Evolutionary conservation across 2,113 vertebrate genomes (phyloP).

Genomic region (Strix uralensis): DNA sequence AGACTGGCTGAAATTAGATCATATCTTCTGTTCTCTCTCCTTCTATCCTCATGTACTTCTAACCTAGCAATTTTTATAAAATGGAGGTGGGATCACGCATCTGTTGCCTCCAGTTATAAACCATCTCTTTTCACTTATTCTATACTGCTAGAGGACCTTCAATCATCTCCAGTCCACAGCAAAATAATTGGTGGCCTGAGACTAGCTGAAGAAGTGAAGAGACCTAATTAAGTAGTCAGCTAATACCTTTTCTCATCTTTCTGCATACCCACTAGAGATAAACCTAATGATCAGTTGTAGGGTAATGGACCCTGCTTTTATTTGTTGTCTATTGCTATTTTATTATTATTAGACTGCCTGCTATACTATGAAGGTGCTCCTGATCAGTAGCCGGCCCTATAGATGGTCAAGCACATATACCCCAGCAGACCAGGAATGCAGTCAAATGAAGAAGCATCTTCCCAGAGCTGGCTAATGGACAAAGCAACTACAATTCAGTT

Average conservation of each 20-base stretch:
- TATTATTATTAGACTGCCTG: not conserved
- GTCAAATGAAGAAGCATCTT: not conserved
- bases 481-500: not conserved
- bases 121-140: not conserved
- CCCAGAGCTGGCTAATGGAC: not conserved
- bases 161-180: not conserved
- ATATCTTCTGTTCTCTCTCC: not conserved
- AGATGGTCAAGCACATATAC: not conserved
- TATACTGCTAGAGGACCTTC: not conserved
- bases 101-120: not conserved
- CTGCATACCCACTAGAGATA: not conserved
- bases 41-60: not conserved
- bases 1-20: not conserved
- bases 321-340: not conserved
- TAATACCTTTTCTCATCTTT: not conserved
- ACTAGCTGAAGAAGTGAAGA: not conserved
- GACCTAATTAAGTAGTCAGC: not conserved
- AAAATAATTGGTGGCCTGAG: not conserved
- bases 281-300: not conserved
- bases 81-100: not conserved
- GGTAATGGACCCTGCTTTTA: not conserved
- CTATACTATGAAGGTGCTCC: not conserved
- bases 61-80: not conserved
- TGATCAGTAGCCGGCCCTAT: not conserved
- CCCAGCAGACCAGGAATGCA: not conserved